Conservation (phyloP, 2,797 vertebrate genomes). For the Todus mexicanus region DNA sequence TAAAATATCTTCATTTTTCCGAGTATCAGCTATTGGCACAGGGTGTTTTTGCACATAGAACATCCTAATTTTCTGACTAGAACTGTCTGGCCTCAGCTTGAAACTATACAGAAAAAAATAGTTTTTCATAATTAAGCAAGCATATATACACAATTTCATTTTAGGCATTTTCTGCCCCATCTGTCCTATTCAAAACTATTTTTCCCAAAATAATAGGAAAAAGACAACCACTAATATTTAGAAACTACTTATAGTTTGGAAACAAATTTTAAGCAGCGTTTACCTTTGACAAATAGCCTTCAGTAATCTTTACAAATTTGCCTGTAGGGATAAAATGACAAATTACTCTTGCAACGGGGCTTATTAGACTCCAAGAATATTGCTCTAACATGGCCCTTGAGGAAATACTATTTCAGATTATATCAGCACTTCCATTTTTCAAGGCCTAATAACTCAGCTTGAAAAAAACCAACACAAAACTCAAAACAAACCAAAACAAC, state of each 20-base stretch:
- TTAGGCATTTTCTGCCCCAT: background rate
- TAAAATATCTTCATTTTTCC: background rate
- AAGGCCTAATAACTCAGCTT: conserved; percentile 10
- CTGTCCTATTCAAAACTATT: background rate
- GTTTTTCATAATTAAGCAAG: conserved; percentile 4
- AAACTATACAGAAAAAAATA: background rate
- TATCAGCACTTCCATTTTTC: conserved; percentile 55
- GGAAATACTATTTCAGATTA: conserved; percentile 55
- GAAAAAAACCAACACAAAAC: background rate
- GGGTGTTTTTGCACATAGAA: background rate
- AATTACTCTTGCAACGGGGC: conserved; percentile 40
- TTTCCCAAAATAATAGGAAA: background rate
- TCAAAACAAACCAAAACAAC: background rate
- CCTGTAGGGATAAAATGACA: conserved; percentile 53
- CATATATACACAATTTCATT: background rate
- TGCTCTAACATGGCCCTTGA: conserved; percentile 26
- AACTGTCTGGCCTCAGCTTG: background rate
- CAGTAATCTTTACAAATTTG: conserved; percentile 51
- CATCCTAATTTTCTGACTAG: background rate
- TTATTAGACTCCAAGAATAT: conserved; percentile 41
- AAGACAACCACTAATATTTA: background rate
- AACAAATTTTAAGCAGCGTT: conserved; percentile 39
- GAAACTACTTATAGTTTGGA: background rate
- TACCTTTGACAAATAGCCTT: conserved; percentile 50
- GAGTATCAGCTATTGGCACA: background rate